These are phyloP conservation scores for Macaria liturata DNA, from an alignment of 2,888 invertebrate genomes.

Conservation along the genomic window DNA sequence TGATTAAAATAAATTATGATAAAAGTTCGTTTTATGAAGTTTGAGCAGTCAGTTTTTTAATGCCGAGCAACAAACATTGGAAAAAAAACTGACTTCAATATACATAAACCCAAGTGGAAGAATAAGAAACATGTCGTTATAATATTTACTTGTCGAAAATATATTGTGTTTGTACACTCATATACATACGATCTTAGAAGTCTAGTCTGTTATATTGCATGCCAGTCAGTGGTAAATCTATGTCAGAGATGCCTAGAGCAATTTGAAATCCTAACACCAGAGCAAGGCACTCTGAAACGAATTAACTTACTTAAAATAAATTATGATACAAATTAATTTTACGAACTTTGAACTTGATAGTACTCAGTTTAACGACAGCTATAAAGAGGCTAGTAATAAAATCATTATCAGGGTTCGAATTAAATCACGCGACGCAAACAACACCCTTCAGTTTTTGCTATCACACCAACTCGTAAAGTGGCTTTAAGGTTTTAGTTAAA, in stretches of 20 bases:
- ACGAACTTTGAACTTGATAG: conserved; percentile 23
- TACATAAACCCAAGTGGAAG: too few species aligned
- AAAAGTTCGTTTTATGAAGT: conserved; percentile 30
- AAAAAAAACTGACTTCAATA: too few species aligned
- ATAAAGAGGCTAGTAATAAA: conserved; percentile 28
- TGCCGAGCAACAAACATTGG: too few species aligned
- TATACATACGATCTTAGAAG: too few species aligned
- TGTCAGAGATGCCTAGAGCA: too few species aligned
- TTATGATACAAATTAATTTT: conserved; percentile 31
- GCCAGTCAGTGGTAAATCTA: too few species aligned
- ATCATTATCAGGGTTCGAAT: conserved; percentile 31
- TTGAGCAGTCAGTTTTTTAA: conserved; percentile 2
- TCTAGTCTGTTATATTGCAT: too few species aligned
- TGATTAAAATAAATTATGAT: conserved; percentile 30
- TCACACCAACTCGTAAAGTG: conserved; percentile 13
- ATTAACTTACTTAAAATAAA: conserved; percentile 21
- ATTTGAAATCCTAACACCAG: too few species aligned
- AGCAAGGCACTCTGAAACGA: too few species aligned
- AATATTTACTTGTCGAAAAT: too few species aligned
- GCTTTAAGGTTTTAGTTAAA: conserved; percentile 3
- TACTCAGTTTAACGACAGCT: conserved; percentile 30
- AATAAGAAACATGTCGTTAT: too few species aligned
- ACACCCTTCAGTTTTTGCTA: conserved; percentile 19
- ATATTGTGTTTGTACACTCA: too few species aligned
- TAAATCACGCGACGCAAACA: conserved; percentile 20